Percentiles rank a stretch among this genome's conserved stretches.
Conservation (phyloP, 2,113 vertebrate species). For the Myotis yumanensis region DNA sequence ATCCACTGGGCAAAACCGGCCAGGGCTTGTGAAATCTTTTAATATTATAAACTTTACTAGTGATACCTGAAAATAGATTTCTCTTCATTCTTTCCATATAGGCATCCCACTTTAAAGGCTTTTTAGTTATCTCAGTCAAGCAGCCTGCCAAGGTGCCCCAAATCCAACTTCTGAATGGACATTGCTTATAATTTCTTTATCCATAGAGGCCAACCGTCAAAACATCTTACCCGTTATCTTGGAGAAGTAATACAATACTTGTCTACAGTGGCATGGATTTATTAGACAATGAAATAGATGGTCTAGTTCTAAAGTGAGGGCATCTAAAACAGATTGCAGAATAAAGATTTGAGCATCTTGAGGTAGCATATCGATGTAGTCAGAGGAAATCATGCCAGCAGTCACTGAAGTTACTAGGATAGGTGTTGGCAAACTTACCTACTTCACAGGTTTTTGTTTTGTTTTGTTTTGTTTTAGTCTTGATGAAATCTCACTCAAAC, state of each 20-base stretch:
- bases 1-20: too few relatives aligned
- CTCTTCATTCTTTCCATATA: neutral
- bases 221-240: neutral
- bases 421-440: neutral
- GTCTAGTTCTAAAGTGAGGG: neutral
- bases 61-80: neutral
- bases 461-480: neutral
- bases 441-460: neutral
- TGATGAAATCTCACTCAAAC: neutral
- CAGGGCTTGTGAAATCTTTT: slow-evolving; percentile 17
- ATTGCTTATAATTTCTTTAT: neutral
- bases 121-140: neutral
- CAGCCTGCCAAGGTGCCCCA: neutral
- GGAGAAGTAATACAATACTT: neutral
- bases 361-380: neutral
- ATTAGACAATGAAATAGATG: neutral
- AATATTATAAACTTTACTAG: neutral
- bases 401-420: neutral
- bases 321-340: neutral
- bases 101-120: neutral
- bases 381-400: neutral
- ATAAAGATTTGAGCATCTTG: neutral
- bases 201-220: neutral
- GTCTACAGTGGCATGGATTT: neutral
- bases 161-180: neutral